Percentiles rank a stretch among this genome's conserved stretches.
Conservation (phyloP, 2,113 vertebrate species). For the Tenrec ecaudatus region DNA sequence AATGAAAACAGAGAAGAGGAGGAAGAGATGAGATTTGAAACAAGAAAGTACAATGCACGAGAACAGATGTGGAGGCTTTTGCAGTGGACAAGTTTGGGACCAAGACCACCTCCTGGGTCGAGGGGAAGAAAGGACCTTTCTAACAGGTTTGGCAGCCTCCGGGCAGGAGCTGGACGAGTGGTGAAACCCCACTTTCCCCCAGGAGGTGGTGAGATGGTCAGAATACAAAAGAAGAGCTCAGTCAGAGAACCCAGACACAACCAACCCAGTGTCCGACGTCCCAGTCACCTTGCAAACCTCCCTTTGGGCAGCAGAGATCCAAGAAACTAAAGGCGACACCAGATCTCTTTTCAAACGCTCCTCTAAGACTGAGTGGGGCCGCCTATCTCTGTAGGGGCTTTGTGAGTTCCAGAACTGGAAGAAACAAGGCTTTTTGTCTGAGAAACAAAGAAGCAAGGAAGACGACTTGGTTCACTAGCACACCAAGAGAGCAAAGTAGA, state of each 20-base stretch:
- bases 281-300: slow-evolving; percentile 46
- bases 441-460: slow-evolving; percentile 47
- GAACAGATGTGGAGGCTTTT: not conserved
- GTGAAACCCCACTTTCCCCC: slow-evolving; percentile 41
- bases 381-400: slow-evolving; percentile 46
- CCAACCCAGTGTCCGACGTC: slow-evolving; percentile 49
- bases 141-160: not conserved
- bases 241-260: slow-evolving; percentile 25
- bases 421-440: slow-evolving; percentile 13
- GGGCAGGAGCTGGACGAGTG: not conserved
- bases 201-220: slow-evolving; percentile 18
- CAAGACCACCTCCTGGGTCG: not conserved
- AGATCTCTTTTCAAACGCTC: slow-evolving; percentile 59
- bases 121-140: slow-evolving; percentile 60
- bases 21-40: slow-evolving; percentile 46
- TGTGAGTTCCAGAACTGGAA: slow-evolving; percentile 55
- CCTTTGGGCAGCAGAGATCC: slow-evolving; percentile 34
- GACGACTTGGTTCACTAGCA: slow-evolving; percentile 15
- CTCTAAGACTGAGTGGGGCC: slow-evolving; percentile 18
- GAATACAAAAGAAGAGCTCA: slow-evolving; percentile 59
- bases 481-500: slow-evolving; percentile 34
- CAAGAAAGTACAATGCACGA: not conserved
- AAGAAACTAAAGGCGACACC: slow-evolving; percentile 59
- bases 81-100: slow-evolving; percentile 22
- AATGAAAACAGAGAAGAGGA: not conserved